Evolutionary conservation across 2,888 invertebrate genomes (phyloP).

Genomic region (Tenodera sinensis): DNA sequence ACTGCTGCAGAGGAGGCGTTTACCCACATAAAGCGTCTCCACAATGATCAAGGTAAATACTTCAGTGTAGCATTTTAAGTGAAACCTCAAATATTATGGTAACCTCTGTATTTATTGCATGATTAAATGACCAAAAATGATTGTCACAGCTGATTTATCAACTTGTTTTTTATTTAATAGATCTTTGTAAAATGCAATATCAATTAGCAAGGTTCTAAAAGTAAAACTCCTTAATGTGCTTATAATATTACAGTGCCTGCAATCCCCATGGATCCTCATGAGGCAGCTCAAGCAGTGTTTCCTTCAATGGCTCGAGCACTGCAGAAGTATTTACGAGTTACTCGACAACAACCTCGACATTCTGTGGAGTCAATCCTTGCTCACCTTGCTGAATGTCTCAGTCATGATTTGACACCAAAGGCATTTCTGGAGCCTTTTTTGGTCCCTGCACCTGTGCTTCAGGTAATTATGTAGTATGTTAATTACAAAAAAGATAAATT

Average conservation of each 20-base stretch:
- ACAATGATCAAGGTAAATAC: constrained; percentile 50
- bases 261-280: constrained; percentile 86
- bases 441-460: constrained; percentile 76
- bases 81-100: no score
- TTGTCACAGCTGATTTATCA: no score
- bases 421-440: constrained; percentile 95
- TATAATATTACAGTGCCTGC: constrained; percentile 57
- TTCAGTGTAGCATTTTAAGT: background rate
- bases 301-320: constrained; percentile 93
- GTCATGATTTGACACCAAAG: constrained; percentile 89
- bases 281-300: constrained; percentile 96
- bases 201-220: no score
- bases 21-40: constrained; percentile 87
- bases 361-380: constrained; percentile 89
- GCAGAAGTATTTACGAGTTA: constrained; percentile 93
- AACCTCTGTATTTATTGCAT: no score
- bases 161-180: no score
- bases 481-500: no score
- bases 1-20: constrained; percentile 97
- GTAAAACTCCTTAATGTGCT: no score
- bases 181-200: no score
- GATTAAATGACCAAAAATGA: no score
- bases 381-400: constrained; percentile 87
- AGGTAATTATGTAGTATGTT: constrained; percentile 42
- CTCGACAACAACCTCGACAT: constrained; percentile 93